Conservation (phyloP, 2,888 invertebrate genomes). For the Nomada hirtipes region DNA sequence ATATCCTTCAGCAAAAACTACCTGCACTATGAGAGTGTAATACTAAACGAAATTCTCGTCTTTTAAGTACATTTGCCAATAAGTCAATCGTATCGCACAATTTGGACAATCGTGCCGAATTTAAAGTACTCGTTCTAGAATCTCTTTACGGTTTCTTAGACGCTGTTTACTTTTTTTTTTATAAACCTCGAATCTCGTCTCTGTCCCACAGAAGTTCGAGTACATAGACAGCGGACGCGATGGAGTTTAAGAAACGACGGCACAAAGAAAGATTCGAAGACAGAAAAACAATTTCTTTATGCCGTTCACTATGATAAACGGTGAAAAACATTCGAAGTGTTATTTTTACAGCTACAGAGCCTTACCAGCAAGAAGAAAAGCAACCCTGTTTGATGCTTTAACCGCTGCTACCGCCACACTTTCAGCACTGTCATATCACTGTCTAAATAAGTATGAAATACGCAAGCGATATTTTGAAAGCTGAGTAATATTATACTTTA, state of each 20-base stretch:
- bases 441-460: neutral
- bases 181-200: conserved; percentile 39
- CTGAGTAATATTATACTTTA: too few relatives aligned
- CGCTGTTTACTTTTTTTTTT: neutral
- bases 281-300: conserved; percentile 45
- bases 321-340: conserved; percentile 56
- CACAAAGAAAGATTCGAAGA: conserved; percentile 64
- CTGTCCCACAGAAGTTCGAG: conserved; percentile 82
- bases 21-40: too few relatives aligned
- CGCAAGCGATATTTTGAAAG: too few relatives aligned
- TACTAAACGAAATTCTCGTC: neutral
- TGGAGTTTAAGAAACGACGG: conserved; percentile 77
- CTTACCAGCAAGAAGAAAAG: conserved; percentile 82
- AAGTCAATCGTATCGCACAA: neutral
- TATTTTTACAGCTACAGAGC: conserved; percentile 83
- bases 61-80: neutral
- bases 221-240: conserved; percentile 83
- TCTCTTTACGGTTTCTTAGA: conserved; percentile 42
- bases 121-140: conserved; percentile 49
- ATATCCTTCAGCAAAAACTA: too few relatives aligned
- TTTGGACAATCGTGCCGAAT: neutral
- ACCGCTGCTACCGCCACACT: conserved; percentile 52
- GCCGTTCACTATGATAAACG: conserved; percentile 6
- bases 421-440: conserved; percentile 18
- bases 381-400: conserved; percentile 81